Percentiles rank a stretch among this genome's conserved stretches.
phyloP scores from a whole-genome alignment of 2,888 invertebrate genomes.

The Prenolepis imparis region DNA sequence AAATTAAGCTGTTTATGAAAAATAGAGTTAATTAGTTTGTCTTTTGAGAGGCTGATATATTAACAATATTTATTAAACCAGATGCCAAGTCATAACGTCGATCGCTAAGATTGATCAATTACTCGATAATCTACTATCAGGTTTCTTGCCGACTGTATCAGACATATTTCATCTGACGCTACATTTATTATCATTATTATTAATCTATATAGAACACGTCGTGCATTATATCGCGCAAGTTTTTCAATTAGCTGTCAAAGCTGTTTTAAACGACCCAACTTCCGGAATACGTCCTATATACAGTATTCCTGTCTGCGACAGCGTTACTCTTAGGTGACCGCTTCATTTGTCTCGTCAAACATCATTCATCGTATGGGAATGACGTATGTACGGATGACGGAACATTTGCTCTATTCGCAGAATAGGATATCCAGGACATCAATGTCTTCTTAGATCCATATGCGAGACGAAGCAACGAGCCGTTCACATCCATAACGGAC shows the following conservation, averaged over 20 bases:
- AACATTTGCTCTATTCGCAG: constrained; percentile 68
- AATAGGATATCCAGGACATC: constrained; percentile 81
- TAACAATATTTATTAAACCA: constrained; percentile 7
- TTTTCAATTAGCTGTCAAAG: constrained; percentile 49
- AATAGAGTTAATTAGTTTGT: background rate
- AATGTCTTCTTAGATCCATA: constrained; percentile 83
- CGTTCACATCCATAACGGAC: constrained; percentile 79
- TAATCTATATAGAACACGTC: background rate
- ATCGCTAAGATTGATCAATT: constrained; percentile 21
- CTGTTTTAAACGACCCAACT: constrained; percentile 41
- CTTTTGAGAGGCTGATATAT: background rate
- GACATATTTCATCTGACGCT: background rate
- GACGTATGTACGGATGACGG: constrained; percentile 36
- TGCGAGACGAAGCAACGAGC: constrained; percentile 81
- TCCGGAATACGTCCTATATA: background rate
- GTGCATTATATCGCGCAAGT: background rate
- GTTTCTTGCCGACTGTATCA: background rate
- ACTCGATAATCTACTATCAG: constrained; percentile 16
- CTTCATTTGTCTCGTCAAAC: constrained; percentile 63
- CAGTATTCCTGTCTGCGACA: constrained; percentile 31
- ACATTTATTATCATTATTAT: constrained; percentile 6
- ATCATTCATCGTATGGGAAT: constrained; percentile 50
- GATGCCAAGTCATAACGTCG: background rate
- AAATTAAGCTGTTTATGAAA: background rate
- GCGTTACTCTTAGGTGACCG: constrained; percentile 21